Conservation (phyloP, 2,113 vertebrate genomes). For the Narcine bancroftii region DNA sequence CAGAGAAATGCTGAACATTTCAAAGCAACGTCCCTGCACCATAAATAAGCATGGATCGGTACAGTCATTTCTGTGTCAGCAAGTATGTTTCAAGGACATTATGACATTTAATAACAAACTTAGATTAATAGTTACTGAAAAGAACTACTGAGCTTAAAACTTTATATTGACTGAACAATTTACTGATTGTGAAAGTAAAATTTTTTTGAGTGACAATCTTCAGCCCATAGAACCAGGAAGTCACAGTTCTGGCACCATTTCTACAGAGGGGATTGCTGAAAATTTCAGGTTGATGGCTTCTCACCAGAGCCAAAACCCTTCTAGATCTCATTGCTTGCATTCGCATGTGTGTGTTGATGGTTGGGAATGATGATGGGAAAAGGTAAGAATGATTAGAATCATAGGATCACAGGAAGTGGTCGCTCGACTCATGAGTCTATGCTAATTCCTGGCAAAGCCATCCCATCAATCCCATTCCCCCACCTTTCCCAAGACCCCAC, state of each 20-base stretch:
- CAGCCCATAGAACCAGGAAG: neutral
- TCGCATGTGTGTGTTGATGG: neutral
- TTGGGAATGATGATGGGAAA: neutral
- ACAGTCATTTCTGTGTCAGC: no score
- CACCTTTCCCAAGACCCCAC: neutral
- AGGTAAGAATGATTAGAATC: neutral
- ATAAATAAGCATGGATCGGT: neutral
- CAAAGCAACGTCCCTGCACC: neutral
- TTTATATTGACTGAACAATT: no score
- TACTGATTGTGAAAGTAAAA: neutral
- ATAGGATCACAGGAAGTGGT: neutral
- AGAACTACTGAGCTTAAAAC: no score
- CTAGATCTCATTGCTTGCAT: no score
- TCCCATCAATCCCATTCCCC: neutral
- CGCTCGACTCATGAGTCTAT: neutral
- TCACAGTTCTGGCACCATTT: no score
- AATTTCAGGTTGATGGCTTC: no score
- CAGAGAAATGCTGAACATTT: neutral
- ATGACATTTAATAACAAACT: no score
- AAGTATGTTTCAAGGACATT: no score
- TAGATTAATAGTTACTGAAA: no score
- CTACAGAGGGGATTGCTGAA: no score
- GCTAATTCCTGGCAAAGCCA: neutral
- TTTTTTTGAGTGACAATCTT: neutral
- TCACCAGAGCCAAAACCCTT: no score